Evolutionary conservation across 2,888 invertebrate genomes (phyloP).

Genomic region (Euphydryas editha): DNA sequence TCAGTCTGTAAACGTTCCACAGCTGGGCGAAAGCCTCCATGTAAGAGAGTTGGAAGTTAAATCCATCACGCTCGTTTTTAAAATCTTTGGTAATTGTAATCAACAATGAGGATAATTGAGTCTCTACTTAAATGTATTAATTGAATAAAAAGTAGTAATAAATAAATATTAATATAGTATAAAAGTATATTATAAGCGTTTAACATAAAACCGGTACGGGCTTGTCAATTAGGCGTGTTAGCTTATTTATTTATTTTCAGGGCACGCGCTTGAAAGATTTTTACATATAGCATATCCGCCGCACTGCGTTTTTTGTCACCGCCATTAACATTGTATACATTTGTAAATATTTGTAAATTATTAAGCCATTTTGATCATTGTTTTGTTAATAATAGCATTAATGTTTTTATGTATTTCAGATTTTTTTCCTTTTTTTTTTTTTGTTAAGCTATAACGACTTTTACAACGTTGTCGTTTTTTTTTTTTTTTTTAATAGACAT

Average conservation of each 20-base stretch:
- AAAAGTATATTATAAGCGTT: not conserved
- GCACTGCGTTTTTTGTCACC: slow-evolving; percentile 35
- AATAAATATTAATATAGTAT: not conserved
- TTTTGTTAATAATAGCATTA: slow-evolving; percentile 18
- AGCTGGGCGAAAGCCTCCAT: too few species aligned
- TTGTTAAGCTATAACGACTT: not conserved
- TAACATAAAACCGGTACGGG: slow-evolving; percentile 15
- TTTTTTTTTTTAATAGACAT: not conserved
- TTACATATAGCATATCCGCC: slow-evolving; percentile 24
- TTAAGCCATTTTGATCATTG: slow-evolving; percentile 15
- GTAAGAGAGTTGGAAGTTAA: too few species aligned
- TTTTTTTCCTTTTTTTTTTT: not conserved
- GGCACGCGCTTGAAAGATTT: slow-evolving; percentile 46
- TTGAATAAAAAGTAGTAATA: too few species aligned
- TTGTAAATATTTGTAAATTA: slow-evolving; percentile 28
- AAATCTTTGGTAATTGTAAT: too few species aligned
- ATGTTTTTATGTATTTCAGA: slow-evolving; percentile 5
- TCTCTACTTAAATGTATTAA: not conserved
- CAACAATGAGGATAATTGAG: not conserved
- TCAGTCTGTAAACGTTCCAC: too few species aligned
- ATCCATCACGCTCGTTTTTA: too few species aligned
- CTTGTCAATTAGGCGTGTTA: slow-evolving; percentile 23
- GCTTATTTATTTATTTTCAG: slow-evolving; percentile 41
- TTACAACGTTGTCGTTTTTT: not conserved
- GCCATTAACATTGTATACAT: slow-evolving; percentile 27